Evolutionary conservation across 1,140 invertebrate species (phyloP), one percentile per base, ranked within the genome.

Genomic region (Chymomyza costata): DNA sequence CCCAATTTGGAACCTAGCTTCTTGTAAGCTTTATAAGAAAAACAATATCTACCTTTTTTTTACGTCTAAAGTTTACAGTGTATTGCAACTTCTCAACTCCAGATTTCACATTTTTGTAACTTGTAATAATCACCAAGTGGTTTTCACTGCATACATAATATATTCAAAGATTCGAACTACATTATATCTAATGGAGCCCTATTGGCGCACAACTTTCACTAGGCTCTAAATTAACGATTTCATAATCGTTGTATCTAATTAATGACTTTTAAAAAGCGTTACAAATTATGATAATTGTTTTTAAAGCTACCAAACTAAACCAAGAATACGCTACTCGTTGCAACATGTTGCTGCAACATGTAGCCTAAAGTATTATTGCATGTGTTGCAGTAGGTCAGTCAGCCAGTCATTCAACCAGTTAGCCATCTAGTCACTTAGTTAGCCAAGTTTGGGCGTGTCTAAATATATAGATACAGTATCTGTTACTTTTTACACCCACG

Each of bases 191-290:
- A 32, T 35, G 30, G 43, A n/a, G n/a, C n/a, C n/a, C n/a, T n/a
- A n/a, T n/a, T n/a, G n/a, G n/a, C n/a, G n/a, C 28, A 14, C 39
- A 51, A 76, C 70, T 76, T 76, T 76, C 70, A 78, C 71, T 39
- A 59, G 32, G 18, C 78, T 76, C 70, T 59, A 54, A 37, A 38
- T 65, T 50, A 57, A n/a, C n/a, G n/a, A n/a, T n/a, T n/a, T n/a
- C n/a, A n/a, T n/a, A n/a, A n/a, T n/a, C n/a, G n/a, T n/a, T n/a
- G n/a, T n/a, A 58, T 39, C 60, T 65, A 76, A 74, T 69, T 76
- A 76, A 78, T 76, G 71, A 64, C 64, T 48, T 53, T 52, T 50
- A 55, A 78, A 63, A 64, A 66, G 71, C 66, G 73, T 78, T 66
- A 66, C 70, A 41, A 76, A 76, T 76, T 74, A 21, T 60, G 35